Percentiles rank a stretch among this genome's conserved stretches.
phyloP scores from a whole-genome alignment of 2,113 vertebrate species.

The Furnarius figulus region DNA sequence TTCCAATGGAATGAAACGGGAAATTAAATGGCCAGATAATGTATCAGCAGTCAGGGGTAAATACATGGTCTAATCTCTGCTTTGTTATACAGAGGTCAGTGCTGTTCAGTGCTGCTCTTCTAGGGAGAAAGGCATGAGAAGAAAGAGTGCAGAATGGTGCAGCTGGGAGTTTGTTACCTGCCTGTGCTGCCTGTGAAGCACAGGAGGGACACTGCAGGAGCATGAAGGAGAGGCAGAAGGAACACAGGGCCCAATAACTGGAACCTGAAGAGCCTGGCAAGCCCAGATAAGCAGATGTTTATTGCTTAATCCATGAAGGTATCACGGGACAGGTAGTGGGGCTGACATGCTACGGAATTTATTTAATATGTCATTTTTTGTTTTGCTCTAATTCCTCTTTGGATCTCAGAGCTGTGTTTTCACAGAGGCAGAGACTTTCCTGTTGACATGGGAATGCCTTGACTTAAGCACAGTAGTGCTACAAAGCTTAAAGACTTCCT shows the following conservation, averaged over 20 bases:
- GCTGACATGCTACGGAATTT: not conserved
- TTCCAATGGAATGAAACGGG: not conserved
- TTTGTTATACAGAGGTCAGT: not conserved
- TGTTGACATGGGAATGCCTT: not conserved
- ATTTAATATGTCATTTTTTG: not conserved
- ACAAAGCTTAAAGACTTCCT: not conserved
- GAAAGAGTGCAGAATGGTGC: not conserved
- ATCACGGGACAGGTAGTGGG: not conserved
- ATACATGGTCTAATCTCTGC: not conserved
- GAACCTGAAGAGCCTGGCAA: not conserved
- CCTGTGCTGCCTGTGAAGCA: not conserved
- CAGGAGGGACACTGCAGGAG: rapidly evolving
- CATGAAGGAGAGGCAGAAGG: not conserved
- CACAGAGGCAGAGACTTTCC: not conserved
- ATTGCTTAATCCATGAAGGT: not conserved
- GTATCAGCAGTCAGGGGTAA: not conserved
- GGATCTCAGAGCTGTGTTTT: not conserved
- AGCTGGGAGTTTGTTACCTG: not conserved
- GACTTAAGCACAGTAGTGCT: not conserved
- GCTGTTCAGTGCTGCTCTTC: not conserved
- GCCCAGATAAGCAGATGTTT: not conserved
- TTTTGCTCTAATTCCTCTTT: not conserved
- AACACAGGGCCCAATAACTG: not conserved
- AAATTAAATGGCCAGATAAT: not conserved
- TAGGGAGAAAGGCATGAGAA: not conserved